Conservation (phyloP, 2,888 invertebrate genomes). For the Neuroscelio doddi region DNA sequence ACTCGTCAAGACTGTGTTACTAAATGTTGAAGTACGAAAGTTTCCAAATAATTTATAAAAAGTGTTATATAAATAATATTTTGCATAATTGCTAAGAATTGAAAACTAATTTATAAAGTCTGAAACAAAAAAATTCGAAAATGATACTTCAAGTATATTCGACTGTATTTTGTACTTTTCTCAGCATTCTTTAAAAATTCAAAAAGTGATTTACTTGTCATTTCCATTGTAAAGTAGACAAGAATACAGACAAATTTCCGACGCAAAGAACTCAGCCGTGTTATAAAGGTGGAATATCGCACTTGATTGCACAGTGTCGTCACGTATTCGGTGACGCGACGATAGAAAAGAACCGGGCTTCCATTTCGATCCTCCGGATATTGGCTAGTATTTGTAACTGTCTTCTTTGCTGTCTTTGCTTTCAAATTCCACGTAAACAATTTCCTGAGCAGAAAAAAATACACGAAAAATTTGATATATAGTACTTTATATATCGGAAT, state of each 20-base stretch:
- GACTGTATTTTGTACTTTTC: too few species aligned
- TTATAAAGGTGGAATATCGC: conserved; percentile 31
- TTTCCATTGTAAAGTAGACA: conserved; percentile 13
- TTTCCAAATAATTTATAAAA: too few species aligned
- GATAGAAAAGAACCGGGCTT: conserved; percentile 50
- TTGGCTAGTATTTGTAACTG: conserved; percentile 40
- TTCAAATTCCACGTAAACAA: conserved; percentile 26
- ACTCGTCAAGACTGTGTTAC: too few species aligned
- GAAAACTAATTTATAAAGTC: not conserved
- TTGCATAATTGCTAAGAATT: not conserved
- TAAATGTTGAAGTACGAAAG: too few species aligned
- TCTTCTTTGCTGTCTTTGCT: conserved; percentile 21
- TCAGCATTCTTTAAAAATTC: not conserved
- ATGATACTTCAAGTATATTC: too few species aligned
- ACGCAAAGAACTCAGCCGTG: conserved; percentile 14
- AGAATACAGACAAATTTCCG: conserved; percentile 10
- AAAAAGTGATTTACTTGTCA: not conserved
- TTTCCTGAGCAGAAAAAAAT: too few species aligned
- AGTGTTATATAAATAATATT: too few species aligned
- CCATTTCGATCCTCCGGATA: conserved; percentile 47
- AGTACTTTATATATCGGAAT: too few species aligned
- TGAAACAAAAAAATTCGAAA: not conserved
- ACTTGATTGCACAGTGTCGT: conserved; percentile 45
- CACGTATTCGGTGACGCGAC: conserved; percentile 50
- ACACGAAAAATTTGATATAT: too few species aligned